phyloP scores from a whole-genome alignment of 1,140 invertebrate genomes.

The Papilio dardanus region DNA sequence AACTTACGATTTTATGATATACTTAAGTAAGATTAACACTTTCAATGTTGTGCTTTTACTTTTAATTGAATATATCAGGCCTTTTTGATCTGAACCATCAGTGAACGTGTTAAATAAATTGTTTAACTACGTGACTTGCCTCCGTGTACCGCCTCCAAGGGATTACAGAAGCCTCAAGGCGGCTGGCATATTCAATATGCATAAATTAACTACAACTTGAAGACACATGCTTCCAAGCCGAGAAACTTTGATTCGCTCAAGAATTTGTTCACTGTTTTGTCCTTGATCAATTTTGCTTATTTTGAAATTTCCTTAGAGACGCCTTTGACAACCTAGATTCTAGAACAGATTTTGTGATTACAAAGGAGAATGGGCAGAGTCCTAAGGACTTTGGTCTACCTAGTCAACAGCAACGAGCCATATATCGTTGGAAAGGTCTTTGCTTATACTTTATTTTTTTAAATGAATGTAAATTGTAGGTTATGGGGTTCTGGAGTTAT shows the following conservation, averaged over 20 bases:
- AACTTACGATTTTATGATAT: no score
- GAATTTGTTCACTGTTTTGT: slow-evolving; percentile 45
- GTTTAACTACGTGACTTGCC: slow-evolving; percentile 6
- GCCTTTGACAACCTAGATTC: no score
- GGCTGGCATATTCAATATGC: slow-evolving; percentile 46
- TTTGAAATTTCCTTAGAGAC: no score
- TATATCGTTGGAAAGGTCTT: no score
- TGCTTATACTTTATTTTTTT: no score
- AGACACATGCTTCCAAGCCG: slow-evolving; percentile 41
- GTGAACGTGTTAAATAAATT: slow-evolving; percentile 6
- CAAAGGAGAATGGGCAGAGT: no score
- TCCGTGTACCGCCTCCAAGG: slow-evolving; percentile 32
- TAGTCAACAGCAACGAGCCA: no score
- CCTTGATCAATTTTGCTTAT: slow-evolving; percentile 39
- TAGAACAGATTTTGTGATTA: no score
- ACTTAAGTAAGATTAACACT: not conserved
- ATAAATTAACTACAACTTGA: slow-evolving; percentile 48
- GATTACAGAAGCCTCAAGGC: slow-evolving; percentile 40
- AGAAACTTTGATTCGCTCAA: slow-evolving; percentile 47
- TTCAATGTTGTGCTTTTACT: not conserved
- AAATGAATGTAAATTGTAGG: no score
- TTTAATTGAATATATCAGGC: not conserved
- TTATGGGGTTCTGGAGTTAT: no score
- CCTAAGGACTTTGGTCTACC: no score
- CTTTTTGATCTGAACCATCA: not conserved